Evolutionary conservation across 2,888 invertebrate genomes (phyloP), one percentile per base, ranked within the genome.

Genomic region (Apamea crenata): DNA sequence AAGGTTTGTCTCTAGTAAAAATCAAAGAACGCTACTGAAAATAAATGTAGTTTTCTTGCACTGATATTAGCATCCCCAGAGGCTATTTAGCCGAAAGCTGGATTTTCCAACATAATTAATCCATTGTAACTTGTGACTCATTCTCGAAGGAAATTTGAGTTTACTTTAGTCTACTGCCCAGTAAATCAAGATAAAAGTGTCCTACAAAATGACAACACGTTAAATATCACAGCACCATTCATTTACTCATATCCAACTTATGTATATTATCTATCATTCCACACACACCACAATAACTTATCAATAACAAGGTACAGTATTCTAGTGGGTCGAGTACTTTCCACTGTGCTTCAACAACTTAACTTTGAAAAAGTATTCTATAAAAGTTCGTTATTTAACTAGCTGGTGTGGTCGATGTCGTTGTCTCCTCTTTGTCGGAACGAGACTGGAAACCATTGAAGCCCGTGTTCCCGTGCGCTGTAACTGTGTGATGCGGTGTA

Each of bases 161-260:
- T n/a, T 53, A 53, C 21, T 21, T 53, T 21, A 53, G 10, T 56
- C 25, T 50, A 36, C 77, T 29, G 29, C 29, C 63, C 25, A 56
- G 2, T 29, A 79, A 47, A 47, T 4, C 0, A 21, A 59, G 10
- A n/a, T 29, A 21, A 29, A 61, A 29, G 1, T 21, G 8, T 53
- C 14, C 18, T 16, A 40, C 14, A 82, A 77, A 90, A 91, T 87
- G 50, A 88, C 50, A 92, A 91, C 81, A 87, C 87, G 59, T 69
- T 86, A 78, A 71, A 68, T 95, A 96, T 96, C 96, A 96, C 96
- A 96, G 95, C 92, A 94, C 89, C 94, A 95, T 92, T 92, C 95
- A 95, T 95, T 96, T 95, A 95, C 93, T 95, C 92, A 87, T 90
- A 89, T 87, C 87, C 80, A 87, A 89, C 82, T 89, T 89, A 86